Base-by-base conservation (phyloP, 2,888 invertebrate genomes). In the Amphipoea oculea region DNA sequence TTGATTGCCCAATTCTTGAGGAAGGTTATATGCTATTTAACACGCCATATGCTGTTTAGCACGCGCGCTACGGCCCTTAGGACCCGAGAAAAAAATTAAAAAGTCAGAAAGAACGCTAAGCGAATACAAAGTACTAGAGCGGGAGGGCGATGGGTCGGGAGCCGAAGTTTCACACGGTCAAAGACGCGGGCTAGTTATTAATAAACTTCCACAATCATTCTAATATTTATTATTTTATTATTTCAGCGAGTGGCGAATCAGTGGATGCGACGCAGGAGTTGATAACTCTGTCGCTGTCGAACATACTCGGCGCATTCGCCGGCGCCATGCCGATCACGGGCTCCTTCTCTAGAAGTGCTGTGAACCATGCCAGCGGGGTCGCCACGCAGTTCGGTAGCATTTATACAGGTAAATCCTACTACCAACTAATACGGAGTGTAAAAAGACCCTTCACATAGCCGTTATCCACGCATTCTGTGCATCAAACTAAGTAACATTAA, bases 361-460 rank as follows among this genome's bases (percentile, higher is more conserved):
- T 99, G 0, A 99, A 99, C 96, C 99, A 99, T 91, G 99, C 99
- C n/a, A 99, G 99, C 92, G 99, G 99, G 0, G 99, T 99, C 0
- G 98, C 98, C 85, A 99, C 99, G 0, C 99, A 99, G 23, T 97
- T 99, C 85, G 99, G 99, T 57, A 99, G 99, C 78, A 93, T 99
- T 76, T 98, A 98, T 89, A 99, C 99, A 76, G 98, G 98, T 97
- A 94, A 90, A 89, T 42, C n/a, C 6, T 60, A 42, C 12, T 60
- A 54, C n/a, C 14, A 0, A 57, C 11, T 36, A 57, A 57, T 3
- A 57, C 23, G 51, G 17, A 6, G 20, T 23, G 23, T 51, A 51
- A 51, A 51, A 51, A 51, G 6, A 20, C 23, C 9, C 9, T 9
- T 57, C 23, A 57, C 23, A n/a, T 57, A n/a, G 11, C 23, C 23